Evolutionary conservation across 2,797 vertebrate genomes (phyloP), one percentile per base, ranked within the genome.

Genomic region (Danio aesculapii): DNA sequence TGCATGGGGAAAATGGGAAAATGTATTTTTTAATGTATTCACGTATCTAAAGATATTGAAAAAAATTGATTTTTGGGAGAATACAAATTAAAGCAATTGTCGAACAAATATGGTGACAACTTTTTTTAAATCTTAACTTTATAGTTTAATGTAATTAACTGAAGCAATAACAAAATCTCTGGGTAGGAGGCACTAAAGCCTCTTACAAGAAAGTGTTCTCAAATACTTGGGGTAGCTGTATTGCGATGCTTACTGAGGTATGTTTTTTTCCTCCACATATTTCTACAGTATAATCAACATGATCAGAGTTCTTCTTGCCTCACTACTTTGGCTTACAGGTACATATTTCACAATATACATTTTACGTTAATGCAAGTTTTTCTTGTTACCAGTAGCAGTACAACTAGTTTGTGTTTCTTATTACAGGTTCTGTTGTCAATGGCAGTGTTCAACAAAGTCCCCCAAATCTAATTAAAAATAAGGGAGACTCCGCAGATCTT

Each of bases 401-500:
- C 30, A 3, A 30, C 30, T 0, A 1, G 9, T 44, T 30, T 30
- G 53, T 78, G 10, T 14, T 55, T 77, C 0, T 39, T 16, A 50
- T 30, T 3, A 46, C 52, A 84, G 75, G 66, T 30, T 58, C 47
- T 67, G 30, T 58, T 44, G 49, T 13, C 39, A 72, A 16, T 39
- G 46, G 5, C 30, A 62, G 53, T 1, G 66, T 82, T 77, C 4
- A 80, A 0, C 89, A 87, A 30, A 82, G 52, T 55, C 62, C 85
- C 50, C 39, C 79, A 49, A 49, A 83, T 66, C 14, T 67, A 30
- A 70, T 83, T 61, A 62, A 58, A 67, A 50, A 12, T 0, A n/a
- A 10, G 14, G 55, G 7, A 81, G 44, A 61, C 16, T 57, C 30
- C n/a, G 44, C 84, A 13, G 41, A 84, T 2, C 84, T 92, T 14